Percentiles rank a stretch among this genome's conserved stretches.
Conservation (phyloP, 2,113 vertebrate species). For the Catharus bicknelli region DNA sequence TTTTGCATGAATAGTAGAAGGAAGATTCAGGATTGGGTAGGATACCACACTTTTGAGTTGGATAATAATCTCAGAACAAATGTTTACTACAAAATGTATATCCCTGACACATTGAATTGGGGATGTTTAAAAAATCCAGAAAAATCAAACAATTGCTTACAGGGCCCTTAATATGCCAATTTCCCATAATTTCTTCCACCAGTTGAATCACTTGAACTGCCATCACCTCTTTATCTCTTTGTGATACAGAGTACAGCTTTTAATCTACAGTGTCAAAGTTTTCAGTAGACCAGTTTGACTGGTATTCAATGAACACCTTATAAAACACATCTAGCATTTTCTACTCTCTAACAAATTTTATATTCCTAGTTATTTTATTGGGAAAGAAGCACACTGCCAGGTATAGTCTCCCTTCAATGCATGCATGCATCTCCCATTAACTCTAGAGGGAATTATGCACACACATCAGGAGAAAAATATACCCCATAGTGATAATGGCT, state of each 20-base stretch:
- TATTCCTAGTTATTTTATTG: background rate
- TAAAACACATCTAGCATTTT: conserved; percentile 14
- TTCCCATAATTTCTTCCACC: background rate
- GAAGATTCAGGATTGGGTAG: background rate
- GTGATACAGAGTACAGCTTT: background rate
- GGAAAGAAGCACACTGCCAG: conserved; percentile 14
- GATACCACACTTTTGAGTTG: background rate
- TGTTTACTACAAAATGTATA: background rate
- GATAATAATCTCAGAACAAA: background rate
- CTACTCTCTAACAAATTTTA: background rate
- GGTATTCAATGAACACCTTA: background rate
- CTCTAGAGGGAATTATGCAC: conserved; percentile 61
- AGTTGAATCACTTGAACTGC: background rate
- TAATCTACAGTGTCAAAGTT: background rate
- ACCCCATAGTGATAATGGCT: conserved; percentile 71
- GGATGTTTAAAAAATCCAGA: background rate
- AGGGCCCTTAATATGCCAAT: background rate
- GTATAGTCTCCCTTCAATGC: conserved; percentile 39
- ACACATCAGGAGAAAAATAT: conserved; percentile 69
- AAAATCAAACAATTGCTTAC: background rate
- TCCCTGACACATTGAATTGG: background rate
- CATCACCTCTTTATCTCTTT: background rate
- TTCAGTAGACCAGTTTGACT: background rate
- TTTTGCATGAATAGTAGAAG: background rate
- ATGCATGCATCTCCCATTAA: conserved; percentile 62